Percentiles rank a stretch among this genome's conserved stretches.
Conservation (phyloP, 2,888 invertebrate species). For the Pterostichus niger region DNA sequence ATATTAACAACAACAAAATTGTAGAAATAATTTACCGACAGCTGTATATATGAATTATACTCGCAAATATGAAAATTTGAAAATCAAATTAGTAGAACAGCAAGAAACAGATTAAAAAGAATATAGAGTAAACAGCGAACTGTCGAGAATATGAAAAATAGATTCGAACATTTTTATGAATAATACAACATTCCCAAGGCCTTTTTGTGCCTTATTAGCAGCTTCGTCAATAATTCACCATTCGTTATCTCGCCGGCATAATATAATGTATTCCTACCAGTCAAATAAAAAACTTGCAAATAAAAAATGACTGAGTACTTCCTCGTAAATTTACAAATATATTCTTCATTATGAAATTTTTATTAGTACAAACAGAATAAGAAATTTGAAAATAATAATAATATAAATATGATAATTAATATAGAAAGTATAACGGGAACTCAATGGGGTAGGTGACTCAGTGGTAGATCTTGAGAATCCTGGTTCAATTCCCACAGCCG, state of each 20-base stretch:
- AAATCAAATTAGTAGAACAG: not conserved
- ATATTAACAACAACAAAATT: no score
- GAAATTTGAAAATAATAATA: no score
- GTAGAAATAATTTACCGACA: no score
- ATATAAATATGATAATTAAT: no score
- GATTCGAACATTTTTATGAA: slow-evolving; percentile 20
- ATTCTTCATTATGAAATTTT: not conserved
- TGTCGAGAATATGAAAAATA: slow-evolving; percentile 24
- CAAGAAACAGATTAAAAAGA: not conserved
- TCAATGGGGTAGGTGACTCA: no score
- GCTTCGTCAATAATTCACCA: slow-evolving; percentile 22
- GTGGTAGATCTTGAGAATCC: no score
- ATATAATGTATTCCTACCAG: slow-evolving; percentile 1
- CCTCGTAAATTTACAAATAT: not conserved
- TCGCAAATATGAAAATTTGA: no score
- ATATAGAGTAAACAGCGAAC: not conserved
- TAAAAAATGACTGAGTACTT: slow-evolving; percentile 23
- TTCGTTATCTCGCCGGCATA: not conserved
- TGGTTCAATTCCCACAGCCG: no score
- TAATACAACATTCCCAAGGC: slow-evolving; percentile 19
- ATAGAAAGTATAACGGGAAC: no score
- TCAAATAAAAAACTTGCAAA: slow-evolving; percentile 10
- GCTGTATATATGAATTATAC: no score
- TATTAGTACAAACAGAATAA: slow-evolving; percentile 5
- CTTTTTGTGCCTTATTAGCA: slow-evolving; percentile 6